Percentiles rank a stretch among this genome's conserved stretches.
Evolutionary conservation across 2,113 vertebrate species (phyloP).

Genomic region (Protobothrops mucrosquamatus): DNA sequence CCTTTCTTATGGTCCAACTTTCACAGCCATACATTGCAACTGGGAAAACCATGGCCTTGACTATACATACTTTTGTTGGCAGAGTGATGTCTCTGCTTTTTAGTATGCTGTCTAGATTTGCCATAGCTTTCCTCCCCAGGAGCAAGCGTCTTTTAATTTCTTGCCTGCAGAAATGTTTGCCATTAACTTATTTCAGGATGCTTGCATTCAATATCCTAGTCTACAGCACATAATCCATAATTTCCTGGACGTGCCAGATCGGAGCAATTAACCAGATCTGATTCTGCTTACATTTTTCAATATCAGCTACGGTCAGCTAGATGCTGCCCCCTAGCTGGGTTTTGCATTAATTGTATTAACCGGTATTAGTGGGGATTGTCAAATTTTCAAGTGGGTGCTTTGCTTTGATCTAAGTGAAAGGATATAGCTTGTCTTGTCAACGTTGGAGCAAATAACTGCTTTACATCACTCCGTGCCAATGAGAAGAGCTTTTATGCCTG

Average conservation of each 20-base stretch:
- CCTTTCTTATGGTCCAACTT: too few species aligned
- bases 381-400: not conserved
- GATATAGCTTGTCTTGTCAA: not conserved
- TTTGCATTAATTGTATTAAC: not conserved
- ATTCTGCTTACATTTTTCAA: not conserved
- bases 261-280: not conserved
- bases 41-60: too few species aligned
- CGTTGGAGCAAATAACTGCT: not conserved
- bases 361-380: not conserved
- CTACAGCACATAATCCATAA: not conserved
- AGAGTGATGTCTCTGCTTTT: too few species aligned
- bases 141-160: too few species aligned
- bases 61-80: too few species aligned
- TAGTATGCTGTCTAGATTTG: too few species aligned
- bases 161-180: not conserved
- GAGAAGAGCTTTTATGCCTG: not conserved
- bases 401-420: not conserved
- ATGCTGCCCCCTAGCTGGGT: not conserved
- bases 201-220: not conserved
- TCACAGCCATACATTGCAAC: too few species aligned
- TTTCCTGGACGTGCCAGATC: not conserved
- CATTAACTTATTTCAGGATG: not conserved
- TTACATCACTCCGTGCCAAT: not conserved
- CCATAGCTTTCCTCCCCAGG: too few species aligned
- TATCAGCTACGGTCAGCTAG: not conserved